Base-by-base conservation (phyloP, 1,140 invertebrate species). In the Hyphantria cunea region DNA sequence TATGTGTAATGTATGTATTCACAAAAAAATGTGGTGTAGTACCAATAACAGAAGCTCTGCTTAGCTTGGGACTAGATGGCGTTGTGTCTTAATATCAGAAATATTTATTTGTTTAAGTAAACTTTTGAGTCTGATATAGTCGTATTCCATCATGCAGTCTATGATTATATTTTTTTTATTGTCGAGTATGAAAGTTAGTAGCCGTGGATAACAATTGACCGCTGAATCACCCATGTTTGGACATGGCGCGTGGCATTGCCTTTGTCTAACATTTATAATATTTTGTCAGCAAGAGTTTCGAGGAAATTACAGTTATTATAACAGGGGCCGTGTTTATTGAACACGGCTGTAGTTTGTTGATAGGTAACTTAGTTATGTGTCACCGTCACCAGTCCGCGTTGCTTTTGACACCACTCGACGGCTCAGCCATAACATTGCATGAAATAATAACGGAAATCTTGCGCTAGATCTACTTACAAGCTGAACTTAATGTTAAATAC, bases 181-280 rank as follows among this genome's bases (percentile, higher is more conserved):
- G n/a, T n/a, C n/a, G n/a, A n/a, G n/a, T n/a, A n/a, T n/a, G n/a
- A n/a, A n/a, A 25, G 17, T 25, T 5, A 25, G 17, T 25, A 25
- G 59, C 50, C 49, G 37, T 25, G 34, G 48, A 59, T 12, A 7
- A 7, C 6, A 33, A 9, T n/a, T 42, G 14, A 14, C 8, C 64
- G 45, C 45, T 80, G 74, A 82, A 14, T 80, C 77, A 77, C 59
- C 25, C 13, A 68, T 87, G 81, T 88, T 88, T 86, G 70, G 69
- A 63, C 61, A 65, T 66, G 80, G 80, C 85, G 80, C 85, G 85
- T 88, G 85, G 72, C 85, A 82, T 80, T 80, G 78, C 84, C 74
- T 71, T 76, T 76, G 74, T 73, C 76, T 70, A n/a, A 44, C 41
- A 44, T 44, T 44, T 9, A 52, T 72, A 58, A 72, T 86, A 80